phyloP scores from a whole-genome alignment of 2,113 vertebrate genomes.

The Chaetodon trifascialis region DNA sequence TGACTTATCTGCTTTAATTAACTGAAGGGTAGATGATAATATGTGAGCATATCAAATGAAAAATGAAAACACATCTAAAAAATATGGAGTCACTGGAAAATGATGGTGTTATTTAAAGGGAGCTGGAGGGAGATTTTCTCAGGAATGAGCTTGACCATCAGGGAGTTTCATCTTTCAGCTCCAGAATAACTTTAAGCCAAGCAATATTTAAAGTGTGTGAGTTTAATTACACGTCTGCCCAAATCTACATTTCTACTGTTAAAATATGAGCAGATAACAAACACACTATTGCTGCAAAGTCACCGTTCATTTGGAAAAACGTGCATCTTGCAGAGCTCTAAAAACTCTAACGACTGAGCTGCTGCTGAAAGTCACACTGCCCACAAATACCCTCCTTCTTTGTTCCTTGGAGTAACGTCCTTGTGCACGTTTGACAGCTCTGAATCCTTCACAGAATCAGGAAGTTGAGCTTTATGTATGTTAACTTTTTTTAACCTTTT shows the following conservation, averaged over 20 bases:
- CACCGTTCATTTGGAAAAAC: neutral
- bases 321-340: neutral
- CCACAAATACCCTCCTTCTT: neutral
- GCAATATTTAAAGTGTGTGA: constrained; percentile 2
- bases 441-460: neutral
- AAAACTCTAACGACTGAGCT: neutral
- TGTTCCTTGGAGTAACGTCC: too few species aligned
- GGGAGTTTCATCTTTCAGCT: constrained; percentile 12
- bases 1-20: neutral
- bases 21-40: neutral
- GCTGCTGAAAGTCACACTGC: neutral
- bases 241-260: neutral
- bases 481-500: neutral
- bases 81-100: neutral
- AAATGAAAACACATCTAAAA: neutral
- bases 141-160: constrained; percentile 20
- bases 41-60: neutral
- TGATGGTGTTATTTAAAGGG: neutral
- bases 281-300: neutral
- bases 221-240: neutral
- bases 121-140: constrained; percentile 31
- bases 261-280: neutral
- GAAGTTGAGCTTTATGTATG: neutral
- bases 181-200: neutral
- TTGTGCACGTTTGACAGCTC: neutral